Conservation (phyloP, 2,888 invertebrate genomes). For the Melinaea menophilus region DNA sequence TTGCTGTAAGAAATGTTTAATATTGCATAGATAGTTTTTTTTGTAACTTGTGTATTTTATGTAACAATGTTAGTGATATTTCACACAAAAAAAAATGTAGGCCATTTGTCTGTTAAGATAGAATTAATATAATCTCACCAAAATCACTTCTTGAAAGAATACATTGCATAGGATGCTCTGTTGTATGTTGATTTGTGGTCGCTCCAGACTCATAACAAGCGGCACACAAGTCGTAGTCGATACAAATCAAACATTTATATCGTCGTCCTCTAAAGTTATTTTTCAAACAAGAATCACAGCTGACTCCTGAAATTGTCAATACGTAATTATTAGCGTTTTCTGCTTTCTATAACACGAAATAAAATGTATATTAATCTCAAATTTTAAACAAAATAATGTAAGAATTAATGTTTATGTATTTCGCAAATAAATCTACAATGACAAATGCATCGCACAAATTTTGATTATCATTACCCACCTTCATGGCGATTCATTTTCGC, state of each 20-base stretch:
- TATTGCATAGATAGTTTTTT: no score
- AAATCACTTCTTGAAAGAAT: conserved; percentile 97
- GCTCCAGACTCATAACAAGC: conserved; percentile 96
- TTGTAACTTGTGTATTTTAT: no score
- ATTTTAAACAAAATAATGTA: conserved; percentile 12
- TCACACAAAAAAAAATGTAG: conserved; percentile 29
- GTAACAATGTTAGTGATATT: conserved; percentile 10
- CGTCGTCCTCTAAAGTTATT: conserved; percentile 98
- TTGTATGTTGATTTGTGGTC: conserved; percentile 93
- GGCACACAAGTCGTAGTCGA: conserved; percentile 99
- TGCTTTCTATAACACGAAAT: conserved; percentile 28
- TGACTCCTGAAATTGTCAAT: conserved; percentile 89
- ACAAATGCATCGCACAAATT: conserved; percentile 76
- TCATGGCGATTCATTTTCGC: conserved; percentile 95
- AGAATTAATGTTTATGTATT: conserved; percentile 43
- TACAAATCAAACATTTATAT: conserved; percentile 99
- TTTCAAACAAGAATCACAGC: conserved; percentile 99
- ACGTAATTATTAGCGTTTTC: conserved; percentile 46
- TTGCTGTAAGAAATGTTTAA: no score
- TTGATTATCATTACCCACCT: conserved; percentile 86
- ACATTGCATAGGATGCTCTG: conserved; percentile 99
- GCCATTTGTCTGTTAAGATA: conserved; percentile 28
- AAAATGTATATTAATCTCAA: conserved; percentile 23
- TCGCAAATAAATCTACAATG: conserved; percentile 61
- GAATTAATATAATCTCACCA: conserved; percentile 77